Evolutionary conservation across 2,888 invertebrate species (phyloP).

Genomic region (Yponomeuta cagnagella): DNA sequence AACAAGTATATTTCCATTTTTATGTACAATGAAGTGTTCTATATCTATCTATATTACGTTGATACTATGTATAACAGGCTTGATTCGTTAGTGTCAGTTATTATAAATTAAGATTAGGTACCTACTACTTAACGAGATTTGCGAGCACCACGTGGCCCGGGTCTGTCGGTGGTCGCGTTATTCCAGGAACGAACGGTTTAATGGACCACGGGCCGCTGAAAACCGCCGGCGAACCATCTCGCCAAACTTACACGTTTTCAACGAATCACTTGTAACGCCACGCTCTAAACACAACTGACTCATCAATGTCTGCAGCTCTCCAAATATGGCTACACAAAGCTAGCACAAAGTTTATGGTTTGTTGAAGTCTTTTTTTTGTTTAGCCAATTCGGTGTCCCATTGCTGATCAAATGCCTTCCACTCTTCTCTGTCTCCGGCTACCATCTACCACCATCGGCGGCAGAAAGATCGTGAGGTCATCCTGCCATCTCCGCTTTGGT

Average conservation of each 20-base stretch:
- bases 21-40: no score
- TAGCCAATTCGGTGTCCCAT: no score
- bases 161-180: constrained; percentile 41
- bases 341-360: constrained; percentile 3
- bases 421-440: no score
- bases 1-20: no score
- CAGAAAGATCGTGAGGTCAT: no score
- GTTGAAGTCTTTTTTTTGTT: neutral
- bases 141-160: constrained; percentile 45
- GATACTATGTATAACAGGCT: neutral
- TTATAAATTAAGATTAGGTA: no score
- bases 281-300: constrained; percentile 20
- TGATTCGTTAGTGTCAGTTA: neutral
- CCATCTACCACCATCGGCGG: no score
- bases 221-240: constrained; percentile 53
- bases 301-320: constrained; percentile 20
- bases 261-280: neutral
- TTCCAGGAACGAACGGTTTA: constrained; percentile 58
- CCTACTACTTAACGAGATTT: constrained; percentile 42
- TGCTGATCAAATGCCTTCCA: no score
- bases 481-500: no score
- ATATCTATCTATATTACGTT: no score
- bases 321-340: constrained; percentile 8
- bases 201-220: constrained; percentile 67
- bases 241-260: constrained; percentile 35